Percentiles rank a stretch among this genome's conserved stretches.
Conservation (phyloP, 2,888 invertebrate genomes). For the Trichopoda pennipes region DNA sequence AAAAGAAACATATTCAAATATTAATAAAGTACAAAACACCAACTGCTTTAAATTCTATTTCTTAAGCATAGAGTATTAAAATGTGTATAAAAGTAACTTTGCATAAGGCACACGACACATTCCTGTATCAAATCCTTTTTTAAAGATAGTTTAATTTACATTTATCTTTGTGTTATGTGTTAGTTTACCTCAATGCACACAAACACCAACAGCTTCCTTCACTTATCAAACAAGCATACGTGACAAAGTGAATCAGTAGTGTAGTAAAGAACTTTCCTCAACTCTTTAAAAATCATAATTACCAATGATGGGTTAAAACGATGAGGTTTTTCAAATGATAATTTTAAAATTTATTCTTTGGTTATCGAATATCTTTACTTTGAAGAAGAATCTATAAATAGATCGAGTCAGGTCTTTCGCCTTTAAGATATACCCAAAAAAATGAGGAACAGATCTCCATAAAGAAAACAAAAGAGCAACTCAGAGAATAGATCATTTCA, state of each 20-base stretch:
- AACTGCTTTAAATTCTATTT: slow-evolving; percentile 1
- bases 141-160: slow-evolving; percentile 79
- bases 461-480: too few relatives aligned
- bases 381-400: too few relatives aligned
- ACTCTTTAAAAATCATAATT: not conserved
- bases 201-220: not conserved
- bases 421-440: too few relatives aligned
- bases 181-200: slow-evolving; percentile 34
- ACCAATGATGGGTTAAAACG: not conserved
- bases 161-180: slow-evolving; percentile 74
- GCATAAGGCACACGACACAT: slow-evolving; percentile 59
- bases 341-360: too few relatives aligned
- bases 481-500: too few relatives aligned
- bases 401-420: too few relatives aligned
- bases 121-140: slow-evolving; percentile 68
- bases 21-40: not conserved
- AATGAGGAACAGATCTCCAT: too few relatives aligned
- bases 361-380: too few relatives aligned
- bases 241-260: not conserved
- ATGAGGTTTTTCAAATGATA: not conserved
- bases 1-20: not conserved
- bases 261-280: not conserved
- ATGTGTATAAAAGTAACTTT: slow-evolving; percentile 38
- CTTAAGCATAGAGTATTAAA: not conserved
- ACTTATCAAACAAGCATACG: slow-evolving; percentile 30